phyloP scores from a whole-genome alignment of 2,797 vertebrate genomes.

The Fistularia tabacaria region DNA sequence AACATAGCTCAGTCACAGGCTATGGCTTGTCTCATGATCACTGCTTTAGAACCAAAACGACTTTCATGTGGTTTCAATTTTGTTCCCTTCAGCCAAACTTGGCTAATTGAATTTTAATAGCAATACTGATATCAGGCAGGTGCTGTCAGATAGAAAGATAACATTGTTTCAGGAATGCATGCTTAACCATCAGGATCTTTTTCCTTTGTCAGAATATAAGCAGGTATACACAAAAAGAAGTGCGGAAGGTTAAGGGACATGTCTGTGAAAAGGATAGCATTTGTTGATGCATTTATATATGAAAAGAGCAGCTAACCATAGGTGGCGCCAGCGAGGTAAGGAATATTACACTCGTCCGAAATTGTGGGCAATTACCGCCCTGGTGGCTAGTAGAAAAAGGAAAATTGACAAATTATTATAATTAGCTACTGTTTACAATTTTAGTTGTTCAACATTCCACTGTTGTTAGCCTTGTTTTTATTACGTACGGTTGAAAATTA shows the following conservation, averaged over 20 bases:
- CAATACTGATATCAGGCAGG: too few species aligned
- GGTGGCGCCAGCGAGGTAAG: slow-evolving; percentile 37
- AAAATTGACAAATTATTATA: slow-evolving; percentile 8
- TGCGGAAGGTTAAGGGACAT: slow-evolving; percentile 55
- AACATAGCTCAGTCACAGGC: slow-evolving; percentile 32
- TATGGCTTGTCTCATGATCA: slow-evolving; percentile 38
- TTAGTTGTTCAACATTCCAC: neutral
- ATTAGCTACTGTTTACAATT: neutral
- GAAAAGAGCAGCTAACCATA: slow-evolving; percentile 33
- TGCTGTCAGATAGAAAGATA: too few species aligned
- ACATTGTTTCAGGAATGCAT: too few species aligned
- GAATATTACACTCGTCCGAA: too few species aligned
- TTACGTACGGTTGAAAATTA: neutral
- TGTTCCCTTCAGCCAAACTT: too few species aligned
- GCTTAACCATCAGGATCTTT: too few species aligned
- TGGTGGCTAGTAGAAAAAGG: slow-evolving; percentile 11
- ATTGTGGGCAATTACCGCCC: slow-evolving; percentile 37
- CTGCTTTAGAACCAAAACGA: slow-evolving; percentile 2
- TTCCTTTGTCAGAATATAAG: too few species aligned
- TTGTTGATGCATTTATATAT: slow-evolving; percentile 50
- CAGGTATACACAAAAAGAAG: too few species aligned
- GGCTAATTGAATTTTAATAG: too few species aligned
- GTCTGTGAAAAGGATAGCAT: slow-evolving; percentile 43
- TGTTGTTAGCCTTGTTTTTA: neutral
- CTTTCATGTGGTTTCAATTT: too few species aligned